A percentile compares a stretch with the other conserved stretches of the same genome.
Conservation (phyloP, 2,888 invertebrate genomes). For the Melikaiella ostensackeni region DNA sequence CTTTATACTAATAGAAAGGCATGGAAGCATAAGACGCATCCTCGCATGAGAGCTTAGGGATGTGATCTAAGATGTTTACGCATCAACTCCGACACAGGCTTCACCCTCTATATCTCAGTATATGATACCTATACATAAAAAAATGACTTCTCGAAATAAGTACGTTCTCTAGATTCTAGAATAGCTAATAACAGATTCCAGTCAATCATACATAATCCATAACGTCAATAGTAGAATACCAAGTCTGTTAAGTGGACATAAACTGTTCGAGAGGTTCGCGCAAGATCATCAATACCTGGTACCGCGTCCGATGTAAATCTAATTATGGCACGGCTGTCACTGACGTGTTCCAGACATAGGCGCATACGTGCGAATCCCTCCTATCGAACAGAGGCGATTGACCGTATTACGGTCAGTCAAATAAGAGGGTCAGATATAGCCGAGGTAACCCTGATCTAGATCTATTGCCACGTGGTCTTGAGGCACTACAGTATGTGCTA, state of each 20-base stretch:
- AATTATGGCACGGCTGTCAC: slow-evolving; percentile 63
- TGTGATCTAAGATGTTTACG: too few relatives aligned
- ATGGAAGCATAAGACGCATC: too few relatives aligned
- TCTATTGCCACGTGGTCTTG: slow-evolving; percentile 74
- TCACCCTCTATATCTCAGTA: too few relatives aligned
- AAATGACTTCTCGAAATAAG: neutral
- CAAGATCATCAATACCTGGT: slow-evolving; percentile 27
- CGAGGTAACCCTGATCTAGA: slow-evolving; percentile 76
- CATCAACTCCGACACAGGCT: too few relatives aligned
- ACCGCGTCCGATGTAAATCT: slow-evolving; percentile 58
- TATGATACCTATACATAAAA: neutral
- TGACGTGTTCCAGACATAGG: slow-evolving; percentile 65
- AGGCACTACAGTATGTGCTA: slow-evolving; percentile 51
- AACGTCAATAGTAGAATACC: neutral
- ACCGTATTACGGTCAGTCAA: slow-evolving; percentile 73
- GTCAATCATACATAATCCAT: neutral
- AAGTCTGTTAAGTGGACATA: slow-evolving; percentile 17
- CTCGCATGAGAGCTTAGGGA: too few relatives aligned
- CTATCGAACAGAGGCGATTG: slow-evolving; percentile 69
- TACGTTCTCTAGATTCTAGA: neutral
- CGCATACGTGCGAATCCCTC: slow-evolving; percentile 49
- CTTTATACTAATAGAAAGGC: too few relatives aligned
- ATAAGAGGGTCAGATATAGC: slow-evolving; percentile 76
- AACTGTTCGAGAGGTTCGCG: slow-evolving; percentile 33
- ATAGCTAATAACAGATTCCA: too few relatives aligned